A percentile compares a stretch with the other conserved stretches of the same genome.
Conservation (phyloP, 2,113 vertebrate genomes). For the Lethenteron reissneri region DNA sequence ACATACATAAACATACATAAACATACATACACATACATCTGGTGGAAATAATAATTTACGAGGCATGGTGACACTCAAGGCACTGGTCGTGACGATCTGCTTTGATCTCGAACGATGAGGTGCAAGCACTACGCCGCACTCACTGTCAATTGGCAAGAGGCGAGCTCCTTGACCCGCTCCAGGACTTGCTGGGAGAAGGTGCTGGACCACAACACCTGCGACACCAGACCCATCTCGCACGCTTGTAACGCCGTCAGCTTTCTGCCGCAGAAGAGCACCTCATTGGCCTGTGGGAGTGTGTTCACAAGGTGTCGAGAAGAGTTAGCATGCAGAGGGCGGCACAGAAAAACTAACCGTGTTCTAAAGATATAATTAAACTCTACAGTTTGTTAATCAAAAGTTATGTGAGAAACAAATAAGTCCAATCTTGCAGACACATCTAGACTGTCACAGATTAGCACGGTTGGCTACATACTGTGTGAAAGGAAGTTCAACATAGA, state of each 20-base stretch:
- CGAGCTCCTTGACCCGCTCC: slow-evolving; percentile 78
- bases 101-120: no score
- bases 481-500: no score
- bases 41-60: background rate
- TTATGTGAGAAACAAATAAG: no score
- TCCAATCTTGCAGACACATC: no score
- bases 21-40: background rate
- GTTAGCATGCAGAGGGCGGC: background rate
- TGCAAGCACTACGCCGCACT: slow-evolving; percentile 16
- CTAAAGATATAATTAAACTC: background rate
- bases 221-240: slow-evolving; percentile 77
- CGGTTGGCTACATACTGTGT: no score
- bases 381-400: background rate
- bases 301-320: background rate
- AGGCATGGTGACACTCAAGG: background rate
- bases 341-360: background rate
- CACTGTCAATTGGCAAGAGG: slow-evolving; percentile 59
- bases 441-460: no score
- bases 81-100: background rate
- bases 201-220: slow-evolving; percentile 87
- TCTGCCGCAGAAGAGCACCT: slow-evolving; percentile 77
- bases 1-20: background rate
- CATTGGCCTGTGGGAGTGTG: slow-evolving; percentile 48
- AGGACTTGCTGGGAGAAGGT: slow-evolving; percentile 94
- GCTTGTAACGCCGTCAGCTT: slow-evolving; percentile 91